Conservation (phyloP, 1,140 invertebrate genomes). For the Cydia fagiglandana region DNA sequence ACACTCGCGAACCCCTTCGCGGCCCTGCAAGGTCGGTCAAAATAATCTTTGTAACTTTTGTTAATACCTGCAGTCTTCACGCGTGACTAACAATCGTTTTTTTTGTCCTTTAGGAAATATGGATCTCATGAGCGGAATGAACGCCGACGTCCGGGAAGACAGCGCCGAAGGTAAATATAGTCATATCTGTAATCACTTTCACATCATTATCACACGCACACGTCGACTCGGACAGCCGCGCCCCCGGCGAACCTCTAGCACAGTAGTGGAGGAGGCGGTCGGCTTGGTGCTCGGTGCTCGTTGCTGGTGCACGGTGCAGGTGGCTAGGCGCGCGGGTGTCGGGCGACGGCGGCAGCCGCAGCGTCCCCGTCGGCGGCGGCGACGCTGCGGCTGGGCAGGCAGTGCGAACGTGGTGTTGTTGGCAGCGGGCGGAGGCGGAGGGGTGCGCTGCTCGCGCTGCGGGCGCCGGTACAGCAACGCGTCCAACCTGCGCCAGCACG, state of each 20-base stretch:
- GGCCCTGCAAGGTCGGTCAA: slow-evolving; percentile 63
- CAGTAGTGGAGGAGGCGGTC: slow-evolving; percentile 59
- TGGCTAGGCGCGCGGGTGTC: slow-evolving; percentile 74
- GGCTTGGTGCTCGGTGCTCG: slow-evolving; percentile 36
- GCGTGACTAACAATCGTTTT: not conserved
- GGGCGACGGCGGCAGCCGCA: slow-evolving; percentile 50
- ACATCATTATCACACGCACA: slow-evolving; percentile 73
- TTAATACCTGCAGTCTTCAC: not conserved
- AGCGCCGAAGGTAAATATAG: slow-evolving; percentile 71
- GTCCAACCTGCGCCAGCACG: slow-evolving; percentile 89
- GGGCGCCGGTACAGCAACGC: slow-evolving; percentile 89
- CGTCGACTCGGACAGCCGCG: slow-evolving; percentile 77
- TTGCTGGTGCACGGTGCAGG: slow-evolving; percentile 34
- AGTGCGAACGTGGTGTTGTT: slow-evolving; percentile 72
- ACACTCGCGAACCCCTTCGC: slow-evolving; percentile 72
- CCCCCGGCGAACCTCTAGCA: slow-evolving; percentile 71
- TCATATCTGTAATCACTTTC: slow-evolving; percentile 50
- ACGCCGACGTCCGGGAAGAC: slow-evolving; percentile 67
- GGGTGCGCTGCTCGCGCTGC: slow-evolving; percentile 84
- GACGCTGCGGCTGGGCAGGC: slow-evolving; percentile 31
- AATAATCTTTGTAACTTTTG: not conserved
- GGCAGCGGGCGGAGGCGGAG: slow-evolving; percentile 65
- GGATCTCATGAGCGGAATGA: slow-evolving; percentile 72
- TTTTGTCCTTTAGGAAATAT: slow-evolving; percentile 62
- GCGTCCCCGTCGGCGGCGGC: slow-evolving; percentile 35